Evolutionary conservation across 2,888 invertebrate species (phyloP), one percentile per base, ranked within the genome.

Genomic region (Leptinotarsa tumamoca): DNA sequence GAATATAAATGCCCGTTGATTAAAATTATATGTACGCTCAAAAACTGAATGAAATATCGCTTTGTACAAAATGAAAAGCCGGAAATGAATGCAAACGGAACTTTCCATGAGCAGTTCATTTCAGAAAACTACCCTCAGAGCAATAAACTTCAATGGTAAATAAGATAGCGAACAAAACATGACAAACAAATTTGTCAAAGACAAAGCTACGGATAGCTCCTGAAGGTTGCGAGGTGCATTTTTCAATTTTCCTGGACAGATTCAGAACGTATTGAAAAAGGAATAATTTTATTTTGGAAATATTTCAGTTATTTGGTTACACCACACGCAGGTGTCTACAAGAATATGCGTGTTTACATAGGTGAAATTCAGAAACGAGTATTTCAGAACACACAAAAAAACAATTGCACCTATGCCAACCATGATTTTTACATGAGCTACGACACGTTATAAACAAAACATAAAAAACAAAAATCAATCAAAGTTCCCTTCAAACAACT

Each of bases 81-180:
- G 23, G 15, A 23, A 58, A 58, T 58, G 1, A 17, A 58, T 21
- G 4, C 15, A 13, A 58, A 18, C 14, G 18, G 15, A 21, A 58
- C 18, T 14, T 58, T 58, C 23, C 21, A 15, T 15, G 58, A 15
- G 15, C 21, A 18, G 14, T 58, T 23, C 58, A 27, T 58, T 21
- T 27, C 21, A 1, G 58, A 23, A 58, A 21, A 27, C 58, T 27
- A 58, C 21, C 23, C 58, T 15, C 23, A 58, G 27, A 15, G 15
- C 58, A 23, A 58, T 17, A 23, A 58, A 58, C 58, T 58, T 58
- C 15, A 58, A 58, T 58, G 23, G 15, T 58, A 58, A 58, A 58
- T 58, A 58, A 27, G 58, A 14, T 58, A 58, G 23, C 23, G 21
- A 58, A 58, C 58, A 58, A 58, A 58, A 58, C 14, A 27, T 27